Evolutionary conservation across 2,888 invertebrate species (phyloP).

Genomic region (Neoitamus cyanurus): DNA sequence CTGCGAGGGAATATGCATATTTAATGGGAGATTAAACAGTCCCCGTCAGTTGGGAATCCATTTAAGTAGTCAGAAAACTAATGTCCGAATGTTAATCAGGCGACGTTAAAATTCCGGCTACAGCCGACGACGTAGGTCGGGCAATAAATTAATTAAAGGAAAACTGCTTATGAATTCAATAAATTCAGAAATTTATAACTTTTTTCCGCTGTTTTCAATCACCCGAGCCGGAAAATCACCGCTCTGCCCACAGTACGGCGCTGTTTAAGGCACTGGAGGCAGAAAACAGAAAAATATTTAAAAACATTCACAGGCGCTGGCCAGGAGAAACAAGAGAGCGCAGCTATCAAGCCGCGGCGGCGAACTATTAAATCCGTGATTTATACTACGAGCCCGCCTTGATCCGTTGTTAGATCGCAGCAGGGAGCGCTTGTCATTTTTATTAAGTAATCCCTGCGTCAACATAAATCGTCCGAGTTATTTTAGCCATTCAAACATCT

Average conservation of each 20-base stretch:
- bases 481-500: conserved; percentile 15
- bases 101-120: not conserved
- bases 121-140: not conserved
- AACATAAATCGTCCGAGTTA: not conserved
- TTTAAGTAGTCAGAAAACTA: not conserved
- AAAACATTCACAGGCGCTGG: not conserved
- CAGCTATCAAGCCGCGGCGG: not conserved
- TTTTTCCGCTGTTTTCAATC: conserved; percentile 1
- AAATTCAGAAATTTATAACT: not conserved
- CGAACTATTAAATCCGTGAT: not conserved
- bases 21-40: not conserved
- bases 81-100: not conserved
- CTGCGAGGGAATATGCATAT: not conserved
- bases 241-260: not conserved
- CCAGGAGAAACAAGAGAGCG: not conserved
- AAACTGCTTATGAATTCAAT: conserved; percentile 1
- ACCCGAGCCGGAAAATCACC: not conserved
- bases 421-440: conserved; percentile 20
- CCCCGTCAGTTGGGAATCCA: not conserved
- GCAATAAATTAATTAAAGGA: conserved; percentile 1
- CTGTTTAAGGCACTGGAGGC: not conserved
- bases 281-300: not conserved
- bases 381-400: not conserved
- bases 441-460: conserved; percentile 31
- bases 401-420: conserved; percentile 15